Evolutionary conservation across 1,140 invertebrate genomes (phyloP).

Genomic region (Drosophila obscura): DNA sequence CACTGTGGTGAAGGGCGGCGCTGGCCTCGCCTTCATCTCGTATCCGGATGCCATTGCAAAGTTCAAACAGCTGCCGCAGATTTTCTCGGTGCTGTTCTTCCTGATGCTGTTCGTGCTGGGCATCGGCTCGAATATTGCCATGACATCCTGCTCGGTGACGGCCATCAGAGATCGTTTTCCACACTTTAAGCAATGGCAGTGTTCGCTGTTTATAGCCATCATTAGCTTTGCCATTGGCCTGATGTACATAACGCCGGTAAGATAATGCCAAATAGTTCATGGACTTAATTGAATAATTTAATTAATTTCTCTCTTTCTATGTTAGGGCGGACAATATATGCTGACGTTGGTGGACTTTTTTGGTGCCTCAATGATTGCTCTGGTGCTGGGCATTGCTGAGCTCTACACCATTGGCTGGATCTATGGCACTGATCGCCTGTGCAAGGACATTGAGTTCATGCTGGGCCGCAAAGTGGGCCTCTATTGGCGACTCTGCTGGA

Average conservation of each 20-base stretch:
- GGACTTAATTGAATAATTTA: no score
- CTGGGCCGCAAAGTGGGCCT: conserved; percentile 87
- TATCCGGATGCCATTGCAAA: conserved; percentile 95
- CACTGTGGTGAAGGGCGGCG: conserved; percentile 87
- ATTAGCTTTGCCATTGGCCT: conserved; percentile 88
- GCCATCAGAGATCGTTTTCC: conserved; percentile 90
- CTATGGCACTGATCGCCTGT: conserved; percentile 88
- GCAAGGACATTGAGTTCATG: conserved; percentile 89
- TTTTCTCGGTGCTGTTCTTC: conserved; percentile 95
- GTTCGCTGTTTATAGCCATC: conserved; percentile 85
- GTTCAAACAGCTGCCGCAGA: conserved; percentile 90
- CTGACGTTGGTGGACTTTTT: conserved; percentile 91
- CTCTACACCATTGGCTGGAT: conserved; percentile 87
- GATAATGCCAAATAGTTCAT: conserved; percentile 33
- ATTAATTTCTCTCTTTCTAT: background rate
- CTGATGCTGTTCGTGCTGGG: conserved; percentile 93
- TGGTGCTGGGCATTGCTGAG: conserved; percentile 88
- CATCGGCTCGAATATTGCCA: conserved; percentile 89
- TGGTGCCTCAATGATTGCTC: conserved; percentile 89
- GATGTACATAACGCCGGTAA: conserved; percentile 90
- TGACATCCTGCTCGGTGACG: conserved; percentile 88
- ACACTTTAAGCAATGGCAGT: conserved; percentile 85
- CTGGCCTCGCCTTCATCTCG: conserved; percentile 92
- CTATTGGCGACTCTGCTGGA: conserved; percentile 94
- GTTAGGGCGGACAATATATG: conserved; percentile 92